phyloP scores from a whole-genome alignment of 2,113 vertebrate species.

The Entomyzon cyanotis region DNA sequence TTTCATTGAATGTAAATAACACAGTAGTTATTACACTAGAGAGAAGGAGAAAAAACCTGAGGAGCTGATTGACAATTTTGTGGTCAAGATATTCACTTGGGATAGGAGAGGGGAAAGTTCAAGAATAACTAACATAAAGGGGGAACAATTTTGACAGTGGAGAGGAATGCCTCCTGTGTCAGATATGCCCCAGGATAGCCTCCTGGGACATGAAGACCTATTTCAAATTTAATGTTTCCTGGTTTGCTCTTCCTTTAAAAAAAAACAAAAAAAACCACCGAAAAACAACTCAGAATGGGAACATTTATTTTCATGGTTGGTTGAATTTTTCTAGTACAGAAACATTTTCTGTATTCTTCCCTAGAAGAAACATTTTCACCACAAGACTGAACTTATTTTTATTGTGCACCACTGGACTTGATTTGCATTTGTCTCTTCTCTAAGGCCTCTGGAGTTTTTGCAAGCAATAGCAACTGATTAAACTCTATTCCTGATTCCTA shows the following conservation, averaged over 20 bases:
- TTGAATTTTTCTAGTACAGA: slow-evolving; percentile 2
- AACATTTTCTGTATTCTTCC: not conserved
- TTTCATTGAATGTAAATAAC: not conserved
- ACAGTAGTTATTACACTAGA: not conserved
- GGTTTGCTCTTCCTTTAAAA: not conserved
- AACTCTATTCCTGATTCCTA: not conserved
- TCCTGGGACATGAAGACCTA: not conserved
- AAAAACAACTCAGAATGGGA: not conserved
- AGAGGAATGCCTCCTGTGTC: not conserved
- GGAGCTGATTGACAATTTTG: not conserved
- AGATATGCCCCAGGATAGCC: not conserved
- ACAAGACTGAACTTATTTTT: not conserved
- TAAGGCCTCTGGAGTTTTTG: not conserved
- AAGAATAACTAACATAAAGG: not conserved
- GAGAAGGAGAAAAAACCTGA: not conserved
- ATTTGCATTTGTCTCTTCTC: slow-evolving; percentile 4
- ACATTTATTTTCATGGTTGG: not conserved
- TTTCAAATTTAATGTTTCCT: not conserved
- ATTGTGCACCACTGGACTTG: not conserved
- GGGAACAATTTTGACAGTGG: not conserved
- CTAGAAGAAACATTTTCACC: not conserved
- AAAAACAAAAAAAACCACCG: not conserved
- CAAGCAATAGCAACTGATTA: not conserved
- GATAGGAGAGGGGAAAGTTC: not conserved
- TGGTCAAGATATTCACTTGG: not conserved